Evolutionary conservation across 37 sponge, comb jelly and placozoan genomes (phyloP), one percentile per base, ranked within the genome.

Genomic region (Aplysina aerophoba): DNA sequence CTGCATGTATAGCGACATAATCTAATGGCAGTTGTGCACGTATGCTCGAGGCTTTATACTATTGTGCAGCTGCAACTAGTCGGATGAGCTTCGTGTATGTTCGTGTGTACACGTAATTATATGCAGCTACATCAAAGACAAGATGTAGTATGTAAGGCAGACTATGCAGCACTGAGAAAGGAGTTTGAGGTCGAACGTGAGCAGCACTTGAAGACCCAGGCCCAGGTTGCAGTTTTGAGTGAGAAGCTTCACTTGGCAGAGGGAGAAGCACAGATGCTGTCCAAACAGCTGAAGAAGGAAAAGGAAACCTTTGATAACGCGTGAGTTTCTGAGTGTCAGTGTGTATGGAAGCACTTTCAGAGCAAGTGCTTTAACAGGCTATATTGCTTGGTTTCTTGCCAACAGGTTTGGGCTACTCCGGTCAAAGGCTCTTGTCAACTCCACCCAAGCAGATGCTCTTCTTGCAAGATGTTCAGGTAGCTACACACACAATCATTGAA

Each of bases 301-400:
- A 88, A 94, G 85, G 54, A 80, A 24, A 91, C 95, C 35, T 94
- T 94, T 78, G 90, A 94, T 50, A 84, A 89, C 11, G 95, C 95
- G 95, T 94, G 40, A 89, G 89, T 59, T 20, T 2, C 71, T 30
- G 34, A 30, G 15, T 69, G 27, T 6, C 12, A 16, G 17, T 57
- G 15, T 57, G n/a, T n/a, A n/a, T 44, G 8, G 50, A 44, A 44
- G 50, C 8, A 44, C 50, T 44, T n/a, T n/a, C n/a, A n/a, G n/a
- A n/a, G n/a, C n/a, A n/a, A n/a, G n/a, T n/a, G n/a, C n/a, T n/a
- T n/a, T n/a, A n/a, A n/a, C n/a, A n/a, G n/a, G n/a, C n/a, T n/a
- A n/a, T n/a, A n/a, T n/a, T n/a, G n/a, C n/a, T n/a, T n/a, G n/a
- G n/a, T n/a, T n/a, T n/a, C n/a, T 85, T 21, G 0, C 20, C 22